Percentiles rank a stretch among this genome's conserved stretches.
Evolutionary conservation across 53 echinoderm and acorn worm species (phyloP).

Genomic region (Echinarachnius parma): DNA sequence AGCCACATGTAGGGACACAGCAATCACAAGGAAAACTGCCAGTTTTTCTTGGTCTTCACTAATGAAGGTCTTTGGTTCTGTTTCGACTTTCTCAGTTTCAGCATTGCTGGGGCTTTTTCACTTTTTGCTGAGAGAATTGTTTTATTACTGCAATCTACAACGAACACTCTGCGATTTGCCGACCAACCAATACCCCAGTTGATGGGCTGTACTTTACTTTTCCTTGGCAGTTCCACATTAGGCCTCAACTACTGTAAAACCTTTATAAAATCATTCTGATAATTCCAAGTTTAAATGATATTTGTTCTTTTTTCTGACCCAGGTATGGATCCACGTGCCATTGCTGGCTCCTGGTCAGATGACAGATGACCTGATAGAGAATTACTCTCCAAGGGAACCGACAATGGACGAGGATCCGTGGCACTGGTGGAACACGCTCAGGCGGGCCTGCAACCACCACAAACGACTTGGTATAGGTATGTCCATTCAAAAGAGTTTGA

Average conservation of each 20-base stretch:
- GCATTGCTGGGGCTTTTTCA: too few species aligned
- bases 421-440: slow-evolving; percentile 94
- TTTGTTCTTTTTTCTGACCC: neutral
- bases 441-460: slow-evolving; percentile 86
- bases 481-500: too few species aligned
- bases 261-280: neutral
- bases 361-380: slow-evolving; percentile 78
- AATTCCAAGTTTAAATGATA: neutral
- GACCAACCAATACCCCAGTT: too few species aligned
- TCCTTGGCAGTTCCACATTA: too few species aligned
- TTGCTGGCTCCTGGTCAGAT: slow-evolving; percentile 51
- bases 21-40: neutral
- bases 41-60: too few species aligned
- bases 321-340: slow-evolving; percentile 97
- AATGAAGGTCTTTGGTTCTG: too few species aligned
- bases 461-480: slow-evolving; percentile 77
- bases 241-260: too few species aligned
- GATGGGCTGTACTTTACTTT: too few species aligned
- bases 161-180: too few species aligned
- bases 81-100: too few species aligned
- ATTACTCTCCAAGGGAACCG: slow-evolving; percentile 13
- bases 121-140: too few species aligned
- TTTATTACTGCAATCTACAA: too few species aligned
- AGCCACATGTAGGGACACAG: neutral
- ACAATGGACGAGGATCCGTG: slow-evolving; percentile 63